phyloP scores from a whole-genome alignment of 2,888 invertebrate genomes.

The Physocephala rufipes region DNA sequence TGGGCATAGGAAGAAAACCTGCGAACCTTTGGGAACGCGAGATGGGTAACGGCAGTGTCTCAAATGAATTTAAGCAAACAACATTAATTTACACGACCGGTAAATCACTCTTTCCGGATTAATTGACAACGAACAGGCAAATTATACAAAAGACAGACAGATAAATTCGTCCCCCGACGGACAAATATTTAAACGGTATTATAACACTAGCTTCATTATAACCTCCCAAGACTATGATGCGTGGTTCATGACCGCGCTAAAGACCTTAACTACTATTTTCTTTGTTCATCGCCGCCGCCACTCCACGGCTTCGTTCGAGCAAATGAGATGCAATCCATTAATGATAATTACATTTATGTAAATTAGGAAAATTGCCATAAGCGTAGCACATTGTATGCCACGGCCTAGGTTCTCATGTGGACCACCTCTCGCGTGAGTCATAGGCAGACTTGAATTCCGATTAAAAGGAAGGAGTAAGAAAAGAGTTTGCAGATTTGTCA shows the following conservation, averaged over 20 bases:
- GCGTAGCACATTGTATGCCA: not conserved
- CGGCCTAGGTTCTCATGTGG: not conserved
- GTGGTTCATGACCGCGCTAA: too few species aligned
- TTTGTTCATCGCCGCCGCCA: not conserved
- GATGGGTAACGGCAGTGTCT: too few species aligned
- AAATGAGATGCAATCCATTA: conserved; percentile 3
- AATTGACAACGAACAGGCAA: not conserved
- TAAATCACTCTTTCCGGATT: too few species aligned
- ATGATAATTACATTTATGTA: conserved; percentile 40
- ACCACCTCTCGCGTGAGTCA: not conserved
- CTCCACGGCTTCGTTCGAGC: not conserved
- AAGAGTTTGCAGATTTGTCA: too few species aligned
- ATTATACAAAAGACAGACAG: too few species aligned
- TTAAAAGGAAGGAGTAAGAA: too few species aligned
- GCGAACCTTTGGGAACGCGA: not conserved
- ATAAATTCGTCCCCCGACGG: too few species aligned
- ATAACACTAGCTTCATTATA: too few species aligned
- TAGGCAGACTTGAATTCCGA: not conserved
- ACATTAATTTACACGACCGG: too few species aligned
- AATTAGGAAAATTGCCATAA: conserved; percentile 46
- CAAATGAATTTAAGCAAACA: too few species aligned
- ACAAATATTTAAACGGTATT: too few species aligned
- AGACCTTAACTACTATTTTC: not conserved
- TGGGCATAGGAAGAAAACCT: not conserved
- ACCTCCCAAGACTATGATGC: too few species aligned